Conservation (phyloP, 2,888 invertebrate genomes). For the Lathronympha strigana region DNA sequence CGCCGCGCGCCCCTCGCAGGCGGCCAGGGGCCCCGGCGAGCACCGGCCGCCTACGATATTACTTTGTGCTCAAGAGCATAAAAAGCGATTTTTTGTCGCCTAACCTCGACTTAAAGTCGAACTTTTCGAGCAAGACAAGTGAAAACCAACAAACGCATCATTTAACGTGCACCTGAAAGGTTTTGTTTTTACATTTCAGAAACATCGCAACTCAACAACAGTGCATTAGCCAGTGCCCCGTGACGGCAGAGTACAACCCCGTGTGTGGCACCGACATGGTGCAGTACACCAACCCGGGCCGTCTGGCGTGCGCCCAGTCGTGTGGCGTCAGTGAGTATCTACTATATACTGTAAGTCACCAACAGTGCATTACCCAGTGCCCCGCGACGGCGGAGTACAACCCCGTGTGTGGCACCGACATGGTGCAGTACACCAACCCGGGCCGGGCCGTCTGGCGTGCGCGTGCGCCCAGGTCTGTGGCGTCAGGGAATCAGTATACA, state of each 20-base stretch:
- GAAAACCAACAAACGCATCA: too few relatives aligned
- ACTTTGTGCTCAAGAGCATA: too few relatives aligned
- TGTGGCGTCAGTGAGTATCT: slow-evolving; percentile 68
- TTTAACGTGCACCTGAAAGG: too few relatives aligned
- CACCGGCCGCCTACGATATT: too few relatives aligned
- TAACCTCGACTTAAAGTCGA: too few relatives aligned
- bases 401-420: slow-evolving; percentile 74
- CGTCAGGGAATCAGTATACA: slow-evolving; percentile 58
- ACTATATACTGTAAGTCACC: neutral
- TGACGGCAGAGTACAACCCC: slow-evolving; percentile 69
- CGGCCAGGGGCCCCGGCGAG: too few relatives aligned
- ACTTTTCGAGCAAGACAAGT: too few relatives aligned
- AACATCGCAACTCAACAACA: slow-evolving; percentile 9
- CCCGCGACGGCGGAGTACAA: slow-evolving; percentile 65
- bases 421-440: slow-evolving; percentile 65
- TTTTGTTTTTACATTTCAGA: slow-evolving; percentile 3
- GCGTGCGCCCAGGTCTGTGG: slow-evolving; percentile 72
- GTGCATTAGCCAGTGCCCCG: slow-evolving; percentile 54
- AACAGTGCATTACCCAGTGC: slow-evolving; percentile 51
- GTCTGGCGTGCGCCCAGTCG: slow-evolving; percentile 63
- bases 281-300: slow-evolving; percentile 67
- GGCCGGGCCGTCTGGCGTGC: slow-evolving; percentile 64
- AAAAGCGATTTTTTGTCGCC: too few relatives aligned
- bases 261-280: slow-evolving; percentile 71
- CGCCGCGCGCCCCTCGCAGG: too few relatives aligned